phyloP scores from a whole-genome alignment of 1,140 invertebrate species.

The Diorhabda sublineata region DNA sequence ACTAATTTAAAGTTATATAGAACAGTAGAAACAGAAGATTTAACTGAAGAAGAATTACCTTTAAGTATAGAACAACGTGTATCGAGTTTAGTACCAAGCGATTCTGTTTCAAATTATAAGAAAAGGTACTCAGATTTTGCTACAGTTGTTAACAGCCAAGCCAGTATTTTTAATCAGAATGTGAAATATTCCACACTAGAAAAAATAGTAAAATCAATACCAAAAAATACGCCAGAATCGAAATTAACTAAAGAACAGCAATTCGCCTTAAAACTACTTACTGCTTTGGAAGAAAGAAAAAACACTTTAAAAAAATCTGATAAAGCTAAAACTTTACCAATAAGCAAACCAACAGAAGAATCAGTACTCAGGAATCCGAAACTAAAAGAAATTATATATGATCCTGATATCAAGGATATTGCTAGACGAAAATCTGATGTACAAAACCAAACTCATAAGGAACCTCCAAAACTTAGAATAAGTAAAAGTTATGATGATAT shows the following conservation, averaged over 20 bases:
- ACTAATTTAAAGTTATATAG: conserved; percentile 11
- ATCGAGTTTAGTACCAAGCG: conserved; percentile 25
- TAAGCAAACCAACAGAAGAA: conserved; percentile 32
- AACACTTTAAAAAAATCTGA: conserved; percentile 27
- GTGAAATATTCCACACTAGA: conserved; percentile 33
- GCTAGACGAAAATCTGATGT: conserved; percentile 17
- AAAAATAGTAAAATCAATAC: conserved; percentile 28
- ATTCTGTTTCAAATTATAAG: conserved; percentile 27
- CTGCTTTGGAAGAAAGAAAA: conserved; percentile 32
- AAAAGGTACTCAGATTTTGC: conserved; percentile 23
- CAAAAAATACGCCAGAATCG: conserved; percentile 22
- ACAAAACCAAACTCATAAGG: not conserved
- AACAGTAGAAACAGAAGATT: conserved; percentile 17
- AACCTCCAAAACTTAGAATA: not conserved
- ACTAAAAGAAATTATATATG: conserved; percentile 29
- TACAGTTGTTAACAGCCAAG: conserved; percentile 1
- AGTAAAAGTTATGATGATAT: conserved; percentile 31
- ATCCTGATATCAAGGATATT: conserved; percentile 20
- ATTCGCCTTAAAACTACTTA: conserved; percentile 31
- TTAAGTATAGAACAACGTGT: conserved; percentile 9
- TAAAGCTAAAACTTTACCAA: conserved; percentile 27
- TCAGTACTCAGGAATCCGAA: conserved; percentile 37
- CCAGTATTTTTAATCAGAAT: not conserved
- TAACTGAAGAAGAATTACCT: conserved; percentile 1
- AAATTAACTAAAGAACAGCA: conserved; percentile 35